Conservation (phyloP, 2,888 invertebrate species). For the Eupithecia pulchellata region DNA sequence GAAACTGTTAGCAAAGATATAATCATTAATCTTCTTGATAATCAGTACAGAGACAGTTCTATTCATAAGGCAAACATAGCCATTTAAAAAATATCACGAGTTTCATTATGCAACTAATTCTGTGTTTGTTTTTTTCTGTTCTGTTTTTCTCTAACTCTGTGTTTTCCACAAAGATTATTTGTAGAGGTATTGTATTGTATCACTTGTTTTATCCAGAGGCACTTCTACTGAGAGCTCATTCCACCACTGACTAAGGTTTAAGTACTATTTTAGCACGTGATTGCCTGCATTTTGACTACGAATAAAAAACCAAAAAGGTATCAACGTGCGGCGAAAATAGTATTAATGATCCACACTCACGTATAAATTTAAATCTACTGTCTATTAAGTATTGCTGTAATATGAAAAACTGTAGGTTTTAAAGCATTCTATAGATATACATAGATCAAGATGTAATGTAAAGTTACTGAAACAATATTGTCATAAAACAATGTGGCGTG, state of each 20-base stretch:
- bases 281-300: not conserved
- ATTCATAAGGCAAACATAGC: not conserved
- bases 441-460: not conserved
- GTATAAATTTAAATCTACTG: not conserved
- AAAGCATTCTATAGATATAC: not conserved
- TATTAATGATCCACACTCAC: not conserved
- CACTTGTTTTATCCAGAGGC: too few relatives aligned
- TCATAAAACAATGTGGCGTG: constrained; percentile 17
- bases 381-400: not conserved
- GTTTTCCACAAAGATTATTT: too few relatives aligned
- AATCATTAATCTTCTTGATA: not conserved
- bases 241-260: too few relatives aligned
- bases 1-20: constrained; percentile 8
- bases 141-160: too few relatives aligned
- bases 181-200: not conserved
- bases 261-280: not conserved
- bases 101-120: not conserved
- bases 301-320: not conserved
- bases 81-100: not conserved
- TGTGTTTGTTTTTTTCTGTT: too few relatives aligned
- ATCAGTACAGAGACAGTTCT: not conserved
- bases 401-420: not conserved
- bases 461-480: constrained; percentile 20
- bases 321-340: too few relatives aligned
- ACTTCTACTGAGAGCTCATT: too few relatives aligned